phyloP scores from a whole-genome alignment of 2,888 invertebrate genomes.

The Calameuta idolon region DNA sequence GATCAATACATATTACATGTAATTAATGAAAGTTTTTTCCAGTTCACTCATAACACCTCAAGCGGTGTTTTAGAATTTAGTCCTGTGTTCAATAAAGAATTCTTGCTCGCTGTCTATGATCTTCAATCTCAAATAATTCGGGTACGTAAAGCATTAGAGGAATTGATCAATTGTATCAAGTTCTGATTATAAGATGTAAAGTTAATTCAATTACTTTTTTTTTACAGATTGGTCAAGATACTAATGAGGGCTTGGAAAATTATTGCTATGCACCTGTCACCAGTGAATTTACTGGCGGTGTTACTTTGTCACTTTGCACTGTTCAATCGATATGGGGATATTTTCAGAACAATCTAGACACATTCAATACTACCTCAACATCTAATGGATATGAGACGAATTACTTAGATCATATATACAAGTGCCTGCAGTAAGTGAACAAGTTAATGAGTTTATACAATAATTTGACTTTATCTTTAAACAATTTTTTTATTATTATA shows the following conservation, averaged over 20 bases:
- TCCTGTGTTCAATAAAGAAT: constrained; percentile 82
- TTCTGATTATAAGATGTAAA: not conserved
- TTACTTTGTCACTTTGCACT: constrained; percentile 76
- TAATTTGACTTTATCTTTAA: constrained; percentile 8
- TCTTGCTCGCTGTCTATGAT: constrained; percentile 78
- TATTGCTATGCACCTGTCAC: constrained; percentile 89
- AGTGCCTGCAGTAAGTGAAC: constrained; percentile 67
- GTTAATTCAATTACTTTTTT: constrained; percentile 9
- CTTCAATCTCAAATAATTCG: constrained; percentile 77
- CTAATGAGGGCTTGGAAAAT: constrained; percentile 72
- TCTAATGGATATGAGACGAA: constrained; percentile 45
- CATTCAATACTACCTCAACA: constrained; percentile 64
- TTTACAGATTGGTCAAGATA: constrained; percentile 69
- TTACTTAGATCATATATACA: constrained; percentile 70
- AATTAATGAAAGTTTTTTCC: not conserved
- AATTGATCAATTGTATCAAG: too few species aligned
- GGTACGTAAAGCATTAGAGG: constrained; percentile 59
- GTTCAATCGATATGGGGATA: constrained; percentile 87
- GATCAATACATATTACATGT: not conserved
- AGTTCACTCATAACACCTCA: constrained; percentile 62
- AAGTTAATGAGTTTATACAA: not conserved
- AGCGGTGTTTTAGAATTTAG: constrained; percentile 73
- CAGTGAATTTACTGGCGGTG: constrained; percentile 72
- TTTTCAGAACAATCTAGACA: constrained; percentile 73
- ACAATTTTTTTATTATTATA: constrained; percentile 19